A percentile compares a stretch with the other conserved stretches of the same genome.
These are phyloP conservation scores for Pristionchus mayeri DNA, from an alignment of 2,888 invertebrate species.

Conservation along the genomic window DNA sequence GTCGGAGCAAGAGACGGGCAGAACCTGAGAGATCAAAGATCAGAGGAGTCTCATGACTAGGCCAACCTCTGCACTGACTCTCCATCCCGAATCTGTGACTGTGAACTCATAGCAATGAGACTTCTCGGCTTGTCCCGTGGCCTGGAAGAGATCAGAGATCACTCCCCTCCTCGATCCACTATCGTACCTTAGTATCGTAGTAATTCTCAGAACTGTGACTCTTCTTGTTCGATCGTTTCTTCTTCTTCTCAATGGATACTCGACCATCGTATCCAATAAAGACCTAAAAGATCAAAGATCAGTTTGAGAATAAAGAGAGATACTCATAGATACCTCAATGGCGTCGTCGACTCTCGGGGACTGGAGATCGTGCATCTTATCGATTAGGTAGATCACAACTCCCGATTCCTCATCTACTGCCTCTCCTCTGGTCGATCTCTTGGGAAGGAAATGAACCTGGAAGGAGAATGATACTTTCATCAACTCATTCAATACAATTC, in stretches of 20 bases:
- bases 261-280: slow-evolving; percentile 73
- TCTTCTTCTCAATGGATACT: slow-evolving; percentile 66
- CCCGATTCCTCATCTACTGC: slow-evolving; percentile 62
- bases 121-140: not conserved
- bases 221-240: slow-evolving; percentile 52
- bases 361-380: slow-evolving; percentile 61
- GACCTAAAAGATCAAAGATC: slow-evolving; percentile 55
- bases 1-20: not conserved
- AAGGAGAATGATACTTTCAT: not conserved
- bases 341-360: slow-evolving; percentile 60
- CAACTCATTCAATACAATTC: not conserved
- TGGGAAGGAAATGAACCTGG: slow-evolving; percentile 63
- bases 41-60: not conserved
- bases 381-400: slow-evolving; percentile 61
- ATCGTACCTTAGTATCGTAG: slow-evolving; percentile 53
- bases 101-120: slow-evolving; percentile 29
- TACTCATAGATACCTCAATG: slow-evolving; percentile 55
- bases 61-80: slow-evolving; percentile 14
- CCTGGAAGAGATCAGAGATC: slow-evolving; percentile 18
- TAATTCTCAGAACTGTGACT: slow-evolving; percentile 37
- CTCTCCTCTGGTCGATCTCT: slow-evolving; percentile 48
- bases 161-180: not conserved
- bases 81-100: slow-evolving; percentile 10
- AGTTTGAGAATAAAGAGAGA: not conserved
- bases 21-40: not conserved